Base-by-base conservation (phyloP, 1,140 invertebrate species). In the Monochamus saltuarius region DNA sequence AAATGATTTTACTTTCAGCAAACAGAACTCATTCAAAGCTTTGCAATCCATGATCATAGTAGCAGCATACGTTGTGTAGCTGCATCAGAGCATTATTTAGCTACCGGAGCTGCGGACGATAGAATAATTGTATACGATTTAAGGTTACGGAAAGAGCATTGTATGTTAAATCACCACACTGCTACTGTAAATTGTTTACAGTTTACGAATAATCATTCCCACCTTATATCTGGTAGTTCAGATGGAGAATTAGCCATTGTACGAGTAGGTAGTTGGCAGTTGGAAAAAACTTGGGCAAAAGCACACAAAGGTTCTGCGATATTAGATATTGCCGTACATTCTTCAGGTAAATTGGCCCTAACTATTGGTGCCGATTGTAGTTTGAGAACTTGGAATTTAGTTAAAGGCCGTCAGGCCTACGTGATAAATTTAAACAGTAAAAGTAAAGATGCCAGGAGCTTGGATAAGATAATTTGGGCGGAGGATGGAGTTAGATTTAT, bases 41-140 rank as follows among this genome's bases (percentile, higher is more conserved):
- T 97, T 80, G 92, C 92, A 0, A 89, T 89, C 56, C 91, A 94
- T 71, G 89, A 87, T 16, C 95, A 98, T 75, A 80, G 83, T 62
- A 87, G 87, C 6, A 90, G 92, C 66, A 81, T 98, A 2, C 82
- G 90, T 67, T 84, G 84, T 67, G 70, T 96, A 3, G 82, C 88
- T 1, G 79, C 83, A 16, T 85, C 81, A n/a, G 85, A 83, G 17
- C 84, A 87, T 68, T 89, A 87, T 76, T 76, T 97, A 43, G 93
- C 91, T 10, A 94, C 92, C 16, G 92, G 92, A 8, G 89, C 91
- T 42, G 85, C 87, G n/a, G 95, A 98, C 80, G 95, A 97, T 80
- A 86, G 87, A 45, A 87, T 97, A 63, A 85, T 89, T 46, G 76
- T 98, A 1, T 94, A 94, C 69, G 89, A 97, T 75, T 84, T 98